Evolutionary conservation across 1,140 invertebrate species (phyloP), one percentile per base, ranked within the genome.

Genomic region (Macrobrachium nipponense): DNA sequence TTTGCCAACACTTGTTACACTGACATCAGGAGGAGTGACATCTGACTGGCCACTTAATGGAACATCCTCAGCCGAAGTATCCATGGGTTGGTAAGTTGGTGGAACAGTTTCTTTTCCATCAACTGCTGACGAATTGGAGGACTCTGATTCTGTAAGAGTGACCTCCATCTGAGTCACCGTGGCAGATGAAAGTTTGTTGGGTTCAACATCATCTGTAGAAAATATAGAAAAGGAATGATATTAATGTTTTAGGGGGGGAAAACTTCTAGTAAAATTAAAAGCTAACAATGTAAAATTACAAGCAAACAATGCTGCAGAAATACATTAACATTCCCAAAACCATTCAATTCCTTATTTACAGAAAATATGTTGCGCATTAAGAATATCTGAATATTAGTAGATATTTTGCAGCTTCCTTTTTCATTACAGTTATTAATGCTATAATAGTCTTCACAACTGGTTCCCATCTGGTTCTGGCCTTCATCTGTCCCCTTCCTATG

Each of bases 151-250:
- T 51, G 73, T 44, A 51, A 76, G 43, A 11, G 73, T 59, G n/a
- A 20, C 36, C 44, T 76, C 73, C 51, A 76, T 59, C 43, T 76
- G 73, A 43, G 73, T 17, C 20, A 76, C 73, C 6, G 73, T 76
- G 5, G 73, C n/a, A 43, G 36, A 51, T 44, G 27, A 20, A 12
- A 76, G 51, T 76, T 44, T 44, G 44, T 44, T 59, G 12, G 51
- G 51, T 44, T 76, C 73, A 6, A 20, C 44, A 44, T 76, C 73
- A 20, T 76, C 73, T 76, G 73, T 51, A 76, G 58, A 15, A 18
- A 14, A 76, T 43, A 51, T 15, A 15, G 6, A 51, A 18, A 75
- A 27, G 44, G 43, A 12, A 14, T 76, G 5, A 20, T 23, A 14
- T 76, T 14, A 5, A 76, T 18, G 14, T 44, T 43, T 51, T 8